phyloP scores from a whole-genome alignment of 2,797 vertebrate species.

The Chiloscyllium punctatum region DNA sequence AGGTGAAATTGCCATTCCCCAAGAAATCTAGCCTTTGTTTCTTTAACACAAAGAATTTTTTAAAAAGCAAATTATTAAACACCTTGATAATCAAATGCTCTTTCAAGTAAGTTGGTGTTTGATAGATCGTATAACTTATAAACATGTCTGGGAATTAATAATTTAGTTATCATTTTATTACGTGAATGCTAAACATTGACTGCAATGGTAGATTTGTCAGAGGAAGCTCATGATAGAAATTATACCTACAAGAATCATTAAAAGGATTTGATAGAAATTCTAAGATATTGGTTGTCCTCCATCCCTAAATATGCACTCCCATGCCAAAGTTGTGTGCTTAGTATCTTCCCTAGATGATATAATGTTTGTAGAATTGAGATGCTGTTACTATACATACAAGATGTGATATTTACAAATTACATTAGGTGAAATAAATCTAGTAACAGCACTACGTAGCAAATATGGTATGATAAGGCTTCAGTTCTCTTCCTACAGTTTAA shows the following conservation, averaged over 20 bases:
- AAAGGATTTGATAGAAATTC: background rate
- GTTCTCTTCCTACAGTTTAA: background rate
- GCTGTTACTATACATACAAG: background rate
- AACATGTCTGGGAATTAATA: background rate
- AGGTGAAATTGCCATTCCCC: no score
- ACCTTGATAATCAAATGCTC: background rate
- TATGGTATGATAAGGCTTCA: background rate
- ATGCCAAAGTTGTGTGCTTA: background rate
- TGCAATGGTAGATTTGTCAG: background rate
- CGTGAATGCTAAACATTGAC: background rate
- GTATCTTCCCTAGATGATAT: background rate
- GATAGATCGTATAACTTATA: background rate
- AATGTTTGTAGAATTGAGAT: background rate
- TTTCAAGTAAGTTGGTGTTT: background rate
- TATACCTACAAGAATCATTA: background rate
- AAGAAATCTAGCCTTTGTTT: background rate
- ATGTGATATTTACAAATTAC: background rate
- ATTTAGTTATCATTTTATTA: background rate
- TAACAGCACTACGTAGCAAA: background rate
- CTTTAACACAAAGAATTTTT: background rate
- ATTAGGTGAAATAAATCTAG: background rate
- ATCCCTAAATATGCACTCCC: background rate
- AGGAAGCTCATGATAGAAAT: background rate
- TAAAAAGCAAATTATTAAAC: background rate
- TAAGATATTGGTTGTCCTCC: background rate